Evolutionary conservation across 2,113 vertebrate genomes (phyloP).

Genomic region (Prietella phreatophila): DNA sequence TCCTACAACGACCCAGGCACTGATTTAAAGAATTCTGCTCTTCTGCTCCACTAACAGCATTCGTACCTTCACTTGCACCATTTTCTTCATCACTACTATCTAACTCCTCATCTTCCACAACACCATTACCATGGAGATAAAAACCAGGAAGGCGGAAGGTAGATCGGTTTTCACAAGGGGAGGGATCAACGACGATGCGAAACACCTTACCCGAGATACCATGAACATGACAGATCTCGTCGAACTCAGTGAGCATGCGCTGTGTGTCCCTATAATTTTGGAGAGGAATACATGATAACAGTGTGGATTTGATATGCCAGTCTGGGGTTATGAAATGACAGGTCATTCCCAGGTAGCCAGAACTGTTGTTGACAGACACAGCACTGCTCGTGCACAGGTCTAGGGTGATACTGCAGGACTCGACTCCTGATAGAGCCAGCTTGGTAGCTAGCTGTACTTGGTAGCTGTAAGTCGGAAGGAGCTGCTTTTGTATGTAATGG

Average conservation of each 20-base stretch:
- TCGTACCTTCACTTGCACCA: constrained; percentile 34
- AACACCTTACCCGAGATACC: constrained; percentile 72
- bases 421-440: constrained; percentile 70
- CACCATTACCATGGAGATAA: constrained; percentile 49
- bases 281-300: constrained; percentile 74
- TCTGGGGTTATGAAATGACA: constrained; percentile 76
- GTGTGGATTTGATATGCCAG: constrained; percentile 75
- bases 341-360: constrained; percentile 74
- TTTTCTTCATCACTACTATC: constrained; percentile 54
- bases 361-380: constrained; percentile 59
- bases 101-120: constrained; percentile 54
- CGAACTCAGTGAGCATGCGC: constrained; percentile 70
- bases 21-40: constrained; percentile 66
- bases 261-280: constrained; percentile 58
- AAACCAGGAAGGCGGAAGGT: constrained; percentile 71
- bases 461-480: constrained; percentile 75
- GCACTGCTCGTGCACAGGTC: constrained; percentile 67
- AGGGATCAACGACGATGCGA: constrained; percentile 69
- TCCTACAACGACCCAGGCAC: constrained; percentile 67
- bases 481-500: constrained; percentile 74
- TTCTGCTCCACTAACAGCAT: constrained; percentile 34
- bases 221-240: constrained; percentile 73
- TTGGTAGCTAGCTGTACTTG: constrained; percentile 75
- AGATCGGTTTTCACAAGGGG: constrained; percentile 52
- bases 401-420: constrained; percentile 72